A percentile compares a stretch with the other conserved stretches of the same genome.
These are phyloP conservation scores for Ariopsis seemanni DNA, from an alignment of 2,113 vertebrate species.

Conservation along the genomic window DNA sequence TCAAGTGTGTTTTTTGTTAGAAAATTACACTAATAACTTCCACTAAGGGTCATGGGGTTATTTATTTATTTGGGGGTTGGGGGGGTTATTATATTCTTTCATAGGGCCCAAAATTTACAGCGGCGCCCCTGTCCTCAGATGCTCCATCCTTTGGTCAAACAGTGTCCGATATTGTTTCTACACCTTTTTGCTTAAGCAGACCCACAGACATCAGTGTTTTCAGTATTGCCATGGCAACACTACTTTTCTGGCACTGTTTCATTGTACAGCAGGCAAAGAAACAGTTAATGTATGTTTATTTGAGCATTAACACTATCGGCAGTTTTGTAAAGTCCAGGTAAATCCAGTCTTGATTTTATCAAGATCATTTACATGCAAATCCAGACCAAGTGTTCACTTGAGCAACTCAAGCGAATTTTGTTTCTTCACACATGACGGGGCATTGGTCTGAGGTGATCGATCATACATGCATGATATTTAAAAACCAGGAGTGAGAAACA, in stretches of 20 bases:
- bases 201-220: neutral
- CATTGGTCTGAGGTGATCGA: neutral
- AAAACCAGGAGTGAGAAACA: neutral
- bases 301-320: neutral
- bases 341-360: neutral
- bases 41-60: too few relatives aligned
- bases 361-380: neutral
- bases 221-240: slow-evolving; percentile 24
- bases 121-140: neutral
- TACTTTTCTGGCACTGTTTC: neutral
- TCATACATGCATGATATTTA: neutral
- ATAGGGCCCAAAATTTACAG: too few relatives aligned
- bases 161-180: neutral
- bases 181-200: neutral
- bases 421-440: neutral
- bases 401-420: neutral
- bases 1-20: too few relatives aligned
- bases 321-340: neutral
- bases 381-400: neutral
- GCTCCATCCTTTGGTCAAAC: neutral
- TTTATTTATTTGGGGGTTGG: too few relatives aligned
- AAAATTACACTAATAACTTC: too few relatives aligned
- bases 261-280: neutral
- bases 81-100: too few relatives aligned
- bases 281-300: neutral